Conservation (phyloP, 2,888 invertebrate species). For the Ophion obscuratus region DNA sequence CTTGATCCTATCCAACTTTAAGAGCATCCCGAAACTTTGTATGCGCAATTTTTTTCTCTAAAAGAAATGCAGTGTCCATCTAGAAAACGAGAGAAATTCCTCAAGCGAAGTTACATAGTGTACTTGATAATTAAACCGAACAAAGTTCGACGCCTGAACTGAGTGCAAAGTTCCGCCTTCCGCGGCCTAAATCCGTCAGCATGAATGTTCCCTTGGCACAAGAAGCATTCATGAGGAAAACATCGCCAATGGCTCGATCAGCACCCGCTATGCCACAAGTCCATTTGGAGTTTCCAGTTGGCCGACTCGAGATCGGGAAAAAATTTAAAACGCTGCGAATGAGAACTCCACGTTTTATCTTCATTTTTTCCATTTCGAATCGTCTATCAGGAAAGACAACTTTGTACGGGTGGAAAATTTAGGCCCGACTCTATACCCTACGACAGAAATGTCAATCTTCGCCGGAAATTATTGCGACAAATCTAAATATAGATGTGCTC, state of each 20-base stretch:
- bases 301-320: not conserved
- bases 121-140: conserved; percentile 15
- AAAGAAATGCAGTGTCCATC: not conserved
- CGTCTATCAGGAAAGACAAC: not conserved
- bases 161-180: conserved; percentile 2
- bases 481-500: conserved; percentile 40
- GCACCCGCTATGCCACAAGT: not conserved
- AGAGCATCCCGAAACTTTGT: conserved; percentile 4
- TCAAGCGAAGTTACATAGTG: not conserved
- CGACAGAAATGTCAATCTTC: conserved; percentile 30
- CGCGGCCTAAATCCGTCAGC: not conserved
- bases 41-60: not conserved
- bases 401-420: not conserved
- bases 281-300: conserved; percentile 4
- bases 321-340: not conserved
- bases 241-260: not conserved
- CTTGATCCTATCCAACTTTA: not conserved
- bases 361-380: not conserved
- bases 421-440: not conserved
- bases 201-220: not conserved
- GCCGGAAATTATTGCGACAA: conserved; percentile 32
- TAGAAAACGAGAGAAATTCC: not conserved
- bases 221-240: conserved; percentile 1
- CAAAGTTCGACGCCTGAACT: conserved; percentile 7
- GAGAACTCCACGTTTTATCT: not conserved